A percentile compares a stretch with the other conserved stretches of the same genome.
Evolutionary conservation across 2,113 vertebrate species (phyloP).

Genomic region (Lepus timidus): DNA sequence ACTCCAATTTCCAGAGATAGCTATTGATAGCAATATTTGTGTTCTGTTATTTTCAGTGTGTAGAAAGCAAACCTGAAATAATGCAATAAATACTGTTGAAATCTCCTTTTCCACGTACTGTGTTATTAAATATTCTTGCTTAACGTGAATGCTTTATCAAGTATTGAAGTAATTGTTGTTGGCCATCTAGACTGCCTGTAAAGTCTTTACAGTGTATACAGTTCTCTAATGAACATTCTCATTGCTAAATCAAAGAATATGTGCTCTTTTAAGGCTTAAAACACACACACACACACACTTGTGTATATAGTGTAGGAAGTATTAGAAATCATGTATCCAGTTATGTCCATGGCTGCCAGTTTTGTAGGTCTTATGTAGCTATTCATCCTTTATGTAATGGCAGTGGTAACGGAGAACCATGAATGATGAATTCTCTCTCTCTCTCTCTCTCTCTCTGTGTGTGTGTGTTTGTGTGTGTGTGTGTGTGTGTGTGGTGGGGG

Average conservation of each 20-base stretch:
- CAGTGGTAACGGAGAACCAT: not conserved
- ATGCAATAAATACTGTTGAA: not conserved
- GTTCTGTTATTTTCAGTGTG: not conserved
- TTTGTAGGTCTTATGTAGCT: not conserved
- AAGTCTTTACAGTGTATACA: not conserved
- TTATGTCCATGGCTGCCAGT: not conserved
- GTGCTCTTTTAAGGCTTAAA: conserved; percentile 28
- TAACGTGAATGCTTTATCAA: not conserved
- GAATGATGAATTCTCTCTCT: not conserved
- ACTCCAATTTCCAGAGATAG: not conserved
- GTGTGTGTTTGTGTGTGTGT: no score
- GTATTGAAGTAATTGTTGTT: not conserved
- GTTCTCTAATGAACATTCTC: not conserved
- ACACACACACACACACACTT: not conserved
- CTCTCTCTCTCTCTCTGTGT: no score
- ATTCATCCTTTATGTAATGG: conserved; percentile 4
- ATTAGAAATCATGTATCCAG: conserved; percentile 22
- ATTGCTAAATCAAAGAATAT: conserved; percentile 5
- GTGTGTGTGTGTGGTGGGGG: not conserved
- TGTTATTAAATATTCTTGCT: not conserved
- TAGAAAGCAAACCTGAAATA: not conserved
- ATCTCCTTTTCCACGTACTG: conserved; percentile 4
- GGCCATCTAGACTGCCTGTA: not conserved
- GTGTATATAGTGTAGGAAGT: no score
- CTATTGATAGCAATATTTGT: not conserved